Evolutionary conservation across 2,113 vertebrate species (phyloP), one percentile per base, ranked within the genome.

Genomic region (Kryptolebias marmoratus): DNA sequence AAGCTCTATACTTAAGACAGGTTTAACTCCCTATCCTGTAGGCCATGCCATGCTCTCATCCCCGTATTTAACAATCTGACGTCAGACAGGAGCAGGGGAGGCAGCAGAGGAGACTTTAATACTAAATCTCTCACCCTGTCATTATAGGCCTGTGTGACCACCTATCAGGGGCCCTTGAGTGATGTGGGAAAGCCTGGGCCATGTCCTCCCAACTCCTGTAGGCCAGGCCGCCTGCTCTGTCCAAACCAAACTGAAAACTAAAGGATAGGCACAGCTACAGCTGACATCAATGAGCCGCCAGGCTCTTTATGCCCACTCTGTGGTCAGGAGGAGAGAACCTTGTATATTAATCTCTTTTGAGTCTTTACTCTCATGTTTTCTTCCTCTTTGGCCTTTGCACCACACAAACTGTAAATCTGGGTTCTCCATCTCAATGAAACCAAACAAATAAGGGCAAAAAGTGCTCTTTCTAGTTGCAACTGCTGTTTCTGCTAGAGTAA

Each of bases 111-210:
- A 85, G 85, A 90, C 88, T 94, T 92, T 92, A 93, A 93, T 92
- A 92, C 90, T 87, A 91, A 92, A 88, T 89, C 90, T 93, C 83
- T 89, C 84, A 88, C 93, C 88, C 91, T 94, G 93, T 95, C 93
- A 95, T 95, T 94, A 94, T 84, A 65, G 75, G 90, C 77, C 83
- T 76, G 87, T 89, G 86, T 87, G 92, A 93, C 92, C 87, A 79
- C 89, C 89, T 93, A 94, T 93, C 92, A 93, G 89, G 89, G 87
- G 89, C 87, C 79, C 79, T 70, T 88, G 89, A 94, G 87, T 94
- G 93, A 94, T 94, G 93, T 94, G 93, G 94, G 81, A 89, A 92
- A 91, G 82, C 86, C 87, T 82, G 84, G 71, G 90, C 86, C 84
- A 87, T 87, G 88, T 92, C 84, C 82, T 91, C 86, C 89, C 82